A percentile compares a stretch with the other conserved stretches of the same genome.
phyloP scores from a whole-genome alignment of 2,888 invertebrate species.

The Dusona sp. region DNA sequence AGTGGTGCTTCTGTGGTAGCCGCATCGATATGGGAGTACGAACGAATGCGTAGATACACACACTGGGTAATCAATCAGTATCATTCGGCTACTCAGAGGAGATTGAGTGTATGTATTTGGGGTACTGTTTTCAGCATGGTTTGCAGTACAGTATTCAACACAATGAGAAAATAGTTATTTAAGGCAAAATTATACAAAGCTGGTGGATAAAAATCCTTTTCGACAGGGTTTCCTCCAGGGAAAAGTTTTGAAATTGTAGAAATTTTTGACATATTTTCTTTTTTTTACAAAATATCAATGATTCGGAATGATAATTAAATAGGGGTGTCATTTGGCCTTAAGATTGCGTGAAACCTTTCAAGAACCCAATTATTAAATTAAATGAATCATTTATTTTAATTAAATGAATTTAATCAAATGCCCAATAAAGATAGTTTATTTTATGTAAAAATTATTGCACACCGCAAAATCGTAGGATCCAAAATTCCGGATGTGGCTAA shows the following conservation, averaged over 20 bases:
- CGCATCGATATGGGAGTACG: slow-evolving; percentile 96
- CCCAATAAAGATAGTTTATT: no score
- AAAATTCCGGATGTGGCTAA: no score
- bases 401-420: no score
- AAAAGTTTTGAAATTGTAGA: neutral
- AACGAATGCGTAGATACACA: slow-evolving; percentile 85
- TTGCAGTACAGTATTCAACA: neutral
- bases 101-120: slow-evolving; percentile 71
- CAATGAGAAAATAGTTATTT: neutral
- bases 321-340: no score
- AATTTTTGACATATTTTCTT: neutral
- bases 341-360: no score
- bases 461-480: no score
- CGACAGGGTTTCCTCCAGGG: neutral
- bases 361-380: no score
- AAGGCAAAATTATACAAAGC: neutral
- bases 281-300: no score
- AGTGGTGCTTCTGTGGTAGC: slow-evolving; percentile 89
- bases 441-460: no score
- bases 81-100: slow-evolving; percentile 62
- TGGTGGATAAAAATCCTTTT: neutral
- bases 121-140: slow-evolving; percentile 1
- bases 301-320: no score
- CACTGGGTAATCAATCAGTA: slow-evolving; percentile 74
- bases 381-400: no score